phyloP scores from a whole-genome alignment of 2,888 invertebrate species.

The Lobophora halterata region DNA sequence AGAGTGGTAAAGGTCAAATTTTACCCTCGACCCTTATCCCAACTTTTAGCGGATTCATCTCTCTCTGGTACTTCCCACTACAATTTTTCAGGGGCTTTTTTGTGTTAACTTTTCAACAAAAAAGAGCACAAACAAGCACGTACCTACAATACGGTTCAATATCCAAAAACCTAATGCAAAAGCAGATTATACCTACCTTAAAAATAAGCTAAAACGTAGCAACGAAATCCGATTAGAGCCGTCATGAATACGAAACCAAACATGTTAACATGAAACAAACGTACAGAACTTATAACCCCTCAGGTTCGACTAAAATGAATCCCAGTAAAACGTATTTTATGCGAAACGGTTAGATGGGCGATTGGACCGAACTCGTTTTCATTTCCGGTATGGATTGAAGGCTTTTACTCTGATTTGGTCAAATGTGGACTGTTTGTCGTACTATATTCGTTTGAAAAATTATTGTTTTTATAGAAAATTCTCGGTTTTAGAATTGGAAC shows the following conservation, averaged over 20 bases:
- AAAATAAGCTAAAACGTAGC: conserved; percentile 13
- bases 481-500: no score
- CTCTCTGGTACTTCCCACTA: no score
- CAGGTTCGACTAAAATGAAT: conserved; percentile 24
- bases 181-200: no score
- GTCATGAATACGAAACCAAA: conserved; percentile 22
- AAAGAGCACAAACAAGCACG: no score
- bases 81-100: no score
- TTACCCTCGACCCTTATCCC: no score
- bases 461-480: no score
- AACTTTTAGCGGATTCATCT: no score
- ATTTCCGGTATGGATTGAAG: conserved; percentile 41
- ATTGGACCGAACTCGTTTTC: conserved; percentile 35
- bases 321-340: conserved; percentile 33
- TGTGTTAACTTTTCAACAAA: no score
- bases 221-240: conserved; percentile 24
- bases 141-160: neutral
- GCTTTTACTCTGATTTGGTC: conserved; percentile 41
- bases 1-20: no score
- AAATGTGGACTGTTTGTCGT: conserved; percentile 35
- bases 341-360: conserved; percentile 32
- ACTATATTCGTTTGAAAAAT: conserved; percentile 44
- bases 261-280: conserved; percentile 27
- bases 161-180: conserved; percentile 11
- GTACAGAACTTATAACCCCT: conserved; percentile 26